Evolutionary conservation across 2,797 vertebrate species (phyloP), one percentile per base, ranked within the genome.

Genomic region (Pangasius krempfi): DNA sequence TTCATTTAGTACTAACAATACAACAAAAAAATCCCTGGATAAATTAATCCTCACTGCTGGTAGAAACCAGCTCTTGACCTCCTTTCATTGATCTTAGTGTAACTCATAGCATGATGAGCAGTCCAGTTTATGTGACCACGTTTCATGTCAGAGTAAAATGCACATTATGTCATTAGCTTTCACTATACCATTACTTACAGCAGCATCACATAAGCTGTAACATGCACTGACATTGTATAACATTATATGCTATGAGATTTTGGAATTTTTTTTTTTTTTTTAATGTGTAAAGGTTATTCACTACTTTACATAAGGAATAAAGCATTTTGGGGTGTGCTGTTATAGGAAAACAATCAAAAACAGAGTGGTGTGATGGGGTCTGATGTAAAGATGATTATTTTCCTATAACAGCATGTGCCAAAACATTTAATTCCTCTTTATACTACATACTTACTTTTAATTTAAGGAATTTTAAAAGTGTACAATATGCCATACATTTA

Each of bases 171-270:
- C 84, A 81, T 81, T 81, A 47, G 56, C 22, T 64, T 52, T 75
- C 76, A 64, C 54, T 85, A 6, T 40, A 40, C 84, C 75, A 82
- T 89, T 80, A 89, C 88, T 12, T 89, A 58, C 20, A 68, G 58
- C 18, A 84, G 73, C 60, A 14, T 79, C 87, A 88, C 62, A 44
- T 73, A n/a, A 62, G 62, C 37, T 5, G 25, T 62, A 64, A 83
- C 6, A 27, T 82, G 5, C 79, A 82, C 3, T 82, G 22, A 64
- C 58, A 64, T 6, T 82, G 56, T 14, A 62, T 27, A 47, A 18
- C 22, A 40, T 25, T 27, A 62, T 50, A 14, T 66, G 6, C 3
- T 66, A 40, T 83, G 81, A 64, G 14, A 64, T 40, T 81, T 37
- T 27, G 33, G 33, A 7, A 27, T 20, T 22, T 81, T 22, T 58